phyloP scores from a whole-genome alignment of 2,797 vertebrate species.

The Microctenopoma lineatum region DNA sequence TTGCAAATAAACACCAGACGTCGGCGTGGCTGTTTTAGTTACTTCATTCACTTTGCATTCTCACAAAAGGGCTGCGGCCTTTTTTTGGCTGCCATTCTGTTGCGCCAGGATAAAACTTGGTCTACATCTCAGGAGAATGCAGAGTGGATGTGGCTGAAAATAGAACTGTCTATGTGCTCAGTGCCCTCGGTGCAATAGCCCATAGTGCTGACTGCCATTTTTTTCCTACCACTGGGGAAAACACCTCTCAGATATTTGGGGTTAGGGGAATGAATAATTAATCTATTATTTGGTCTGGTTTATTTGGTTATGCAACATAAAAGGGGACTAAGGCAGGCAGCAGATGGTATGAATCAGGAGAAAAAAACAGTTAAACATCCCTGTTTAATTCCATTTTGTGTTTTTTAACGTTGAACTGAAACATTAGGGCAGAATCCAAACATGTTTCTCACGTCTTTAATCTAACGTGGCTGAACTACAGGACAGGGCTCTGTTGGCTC shows the following conservation, averaged over 20 bases:
- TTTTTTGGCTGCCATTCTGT: slow-evolving; percentile 51
- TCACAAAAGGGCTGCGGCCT: slow-evolving; percentile 18
- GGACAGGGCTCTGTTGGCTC: slow-evolving; percentile 10
- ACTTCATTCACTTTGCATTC: slow-evolving; percentile 50
- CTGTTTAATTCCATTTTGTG: slow-evolving; percentile 1
- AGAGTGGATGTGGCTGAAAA: slow-evolving; percentile 62
- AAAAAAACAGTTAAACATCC: slow-evolving; percentile 2
- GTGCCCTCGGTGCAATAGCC: slow-evolving; percentile 39
- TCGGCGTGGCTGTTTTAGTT: slow-evolving; percentile 30
- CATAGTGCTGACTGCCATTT: slow-evolving; percentile 60
- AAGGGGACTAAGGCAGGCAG: slow-evolving; percentile 5
- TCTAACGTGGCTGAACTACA: neutral
- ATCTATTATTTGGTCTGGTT: slow-evolving; percentile 38
- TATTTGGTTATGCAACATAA: slow-evolving; percentile 37
- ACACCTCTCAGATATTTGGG: slow-evolving; percentile 34
- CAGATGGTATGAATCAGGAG: slow-evolving; percentile 31
- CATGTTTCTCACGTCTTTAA: neutral
- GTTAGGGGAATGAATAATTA: slow-evolving; percentile 31
- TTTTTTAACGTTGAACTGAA: slow-evolving; percentile 3
- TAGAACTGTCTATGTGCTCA: slow-evolving; percentile 62
- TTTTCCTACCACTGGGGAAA: slow-evolving; percentile 25
- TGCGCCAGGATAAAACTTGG: slow-evolving; percentile 46
- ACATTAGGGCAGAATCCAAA: slow-evolving; percentile 3
- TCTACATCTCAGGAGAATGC: slow-evolving; percentile 52
- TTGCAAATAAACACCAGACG: slow-evolving; percentile 42